Conservation (phyloP, 92 coral and sea anemone species). For the Zoanthus sansibaricus region DNA sequence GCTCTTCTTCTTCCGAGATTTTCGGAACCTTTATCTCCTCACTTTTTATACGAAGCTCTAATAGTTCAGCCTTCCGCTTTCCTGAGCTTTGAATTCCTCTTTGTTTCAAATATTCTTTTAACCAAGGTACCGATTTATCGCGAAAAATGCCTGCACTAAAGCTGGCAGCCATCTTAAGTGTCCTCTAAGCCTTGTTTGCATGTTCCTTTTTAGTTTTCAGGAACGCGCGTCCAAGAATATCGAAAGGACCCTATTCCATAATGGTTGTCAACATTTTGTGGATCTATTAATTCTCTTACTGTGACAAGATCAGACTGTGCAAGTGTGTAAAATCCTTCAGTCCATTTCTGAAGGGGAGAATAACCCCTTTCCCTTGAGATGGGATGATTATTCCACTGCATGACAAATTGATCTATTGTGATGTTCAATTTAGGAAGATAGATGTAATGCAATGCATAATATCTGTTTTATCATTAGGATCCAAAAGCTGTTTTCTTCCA, state of each 20-base stretch:
- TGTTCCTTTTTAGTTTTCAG: no score
- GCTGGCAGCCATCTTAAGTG: no score
- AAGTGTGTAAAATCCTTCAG: not conserved
- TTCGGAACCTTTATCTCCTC: not conserved
- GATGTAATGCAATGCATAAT: constrained; percentile 62
- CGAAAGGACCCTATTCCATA: not conserved
- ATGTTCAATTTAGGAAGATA: constrained; percentile 50
- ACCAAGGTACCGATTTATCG: no score
- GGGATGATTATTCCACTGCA: constrained; percentile 70
- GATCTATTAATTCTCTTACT: not conserved
- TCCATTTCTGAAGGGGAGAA: constrained; percentile 45
- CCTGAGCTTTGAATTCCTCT: not conserved
- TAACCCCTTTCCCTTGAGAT: constrained; percentile 41
- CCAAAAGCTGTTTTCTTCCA: constrained; percentile 44
- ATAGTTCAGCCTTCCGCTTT: not conserved
- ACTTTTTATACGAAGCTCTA: not conserved
- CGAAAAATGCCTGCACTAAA: no score
- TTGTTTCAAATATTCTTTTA: not conserved
- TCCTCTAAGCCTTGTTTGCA: no score
- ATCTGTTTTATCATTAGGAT: constrained; percentile 52
- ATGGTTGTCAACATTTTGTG: not conserved
- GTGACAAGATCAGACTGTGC: not conserved
- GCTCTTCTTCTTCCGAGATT: not conserved
- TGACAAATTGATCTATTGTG: constrained; percentile 43
- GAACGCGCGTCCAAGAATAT: no score